Base-by-base conservation (phyloP, 2,113 vertebrate genomes). In the Zootoca vivipara region DNA sequence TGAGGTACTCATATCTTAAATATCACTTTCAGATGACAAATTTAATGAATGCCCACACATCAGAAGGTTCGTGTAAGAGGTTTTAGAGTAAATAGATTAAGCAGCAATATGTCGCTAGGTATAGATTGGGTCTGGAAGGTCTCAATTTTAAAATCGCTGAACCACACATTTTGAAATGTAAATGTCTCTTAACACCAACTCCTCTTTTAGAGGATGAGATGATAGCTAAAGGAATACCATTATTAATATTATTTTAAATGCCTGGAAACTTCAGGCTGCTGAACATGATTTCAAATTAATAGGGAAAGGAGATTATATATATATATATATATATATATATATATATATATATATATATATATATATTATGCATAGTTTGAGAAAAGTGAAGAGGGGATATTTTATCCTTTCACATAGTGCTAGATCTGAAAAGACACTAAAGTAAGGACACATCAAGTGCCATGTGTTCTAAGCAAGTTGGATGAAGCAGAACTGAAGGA, bases 121-220 rank as follows among this genome's bases (percentile, higher is more conserved):
- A 67, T 85, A 78, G 84, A 78, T 78, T 65, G 58, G 15, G 30
- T 85, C 84, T 42, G 73, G 78, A 85, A 85, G 58, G n/a, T 85
- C 73, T 46, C 73, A 78, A 30, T 85, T 78, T 78, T 77, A 85
- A 42, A 85, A 24, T 2, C 65, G 72, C 84, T 85, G 56, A 85
- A 64, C 72, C 13, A 30, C 33, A 15, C 35, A 85, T 13, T 78
- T 85, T 78, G 33, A 85, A 78, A 85, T 65, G 56, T 52, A 64
- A 78, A 46, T 73, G 65, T 38, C 74, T 58, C 78, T 28, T 78
- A 42, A 64, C 20, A 77, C 16, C 15, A 73, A 8, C 35, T 33
- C 16, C 8, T 42, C 73, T 64, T 62, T 64, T 77, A n/a, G 24
- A 65, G 26, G 28, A 62, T 38, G 38, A 65, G 38, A 40, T 30